Conservation (phyloP, 2,888 invertebrate species). For the Argyresthia goedartella region DNA sequence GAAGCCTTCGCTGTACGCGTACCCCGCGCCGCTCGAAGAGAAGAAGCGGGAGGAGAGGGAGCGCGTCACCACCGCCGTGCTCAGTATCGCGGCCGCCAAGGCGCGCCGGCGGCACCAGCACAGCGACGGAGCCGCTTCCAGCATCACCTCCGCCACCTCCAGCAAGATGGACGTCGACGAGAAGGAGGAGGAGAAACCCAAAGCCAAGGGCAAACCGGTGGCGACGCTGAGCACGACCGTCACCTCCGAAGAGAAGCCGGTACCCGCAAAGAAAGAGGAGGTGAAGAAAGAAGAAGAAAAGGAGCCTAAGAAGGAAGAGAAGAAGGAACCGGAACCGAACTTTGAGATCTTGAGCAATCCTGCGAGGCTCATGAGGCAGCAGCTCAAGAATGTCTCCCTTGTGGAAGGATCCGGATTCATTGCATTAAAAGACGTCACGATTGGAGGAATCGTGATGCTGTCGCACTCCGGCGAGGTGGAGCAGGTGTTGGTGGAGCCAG, state of each 20-base stretch:
- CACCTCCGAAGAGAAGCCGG: constrained; percentile 31
- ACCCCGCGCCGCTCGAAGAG: constrained; percentile 96
- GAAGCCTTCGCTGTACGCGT: constrained; percentile 95
- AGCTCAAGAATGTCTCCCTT: constrained; percentile 82
- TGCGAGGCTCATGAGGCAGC: constrained; percentile 93
- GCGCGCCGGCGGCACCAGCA: constrained; percentile 85
- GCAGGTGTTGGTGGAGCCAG: constrained; percentile 92
- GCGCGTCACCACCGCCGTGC: constrained; percentile 96
- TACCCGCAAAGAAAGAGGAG: constrained; percentile 38
- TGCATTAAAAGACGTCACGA: constrained; percentile 91
- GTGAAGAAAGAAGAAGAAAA: constrained; percentile 60
- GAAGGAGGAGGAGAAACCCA: constrained; percentile 63
- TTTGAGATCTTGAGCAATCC: constrained; percentile 96
- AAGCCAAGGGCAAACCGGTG: constrained; percentile 52
- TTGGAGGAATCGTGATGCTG: constrained; percentile 97
- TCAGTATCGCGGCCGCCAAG: constrained; percentile 93
- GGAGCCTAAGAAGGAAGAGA: constrained; percentile 43
- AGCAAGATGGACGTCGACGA: constrained; percentile 93
- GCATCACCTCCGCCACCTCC: constrained; percentile 71
- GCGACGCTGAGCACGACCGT: constrained; percentile 42
- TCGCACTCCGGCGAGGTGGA: constrained; percentile 85
- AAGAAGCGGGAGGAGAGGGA: constrained; percentile 98
- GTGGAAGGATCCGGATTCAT: constrained; percentile 85
- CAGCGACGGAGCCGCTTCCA: constrained; percentile 74
- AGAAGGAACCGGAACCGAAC: constrained; percentile 91